Base-by-base conservation (phyloP, 1,140 invertebrate genomes). In the Samia ricini region DNA sequence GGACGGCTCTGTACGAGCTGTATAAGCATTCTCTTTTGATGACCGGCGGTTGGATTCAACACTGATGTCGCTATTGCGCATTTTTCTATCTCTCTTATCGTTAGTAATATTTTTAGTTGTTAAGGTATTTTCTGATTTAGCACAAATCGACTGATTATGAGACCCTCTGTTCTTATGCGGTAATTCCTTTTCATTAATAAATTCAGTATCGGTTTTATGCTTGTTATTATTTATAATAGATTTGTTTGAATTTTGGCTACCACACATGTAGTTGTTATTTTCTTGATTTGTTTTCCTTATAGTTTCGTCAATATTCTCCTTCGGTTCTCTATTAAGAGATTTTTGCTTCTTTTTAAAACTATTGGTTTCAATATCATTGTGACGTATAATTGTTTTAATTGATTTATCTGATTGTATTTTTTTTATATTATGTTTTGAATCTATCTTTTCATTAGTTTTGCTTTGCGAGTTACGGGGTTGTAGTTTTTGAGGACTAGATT, bases 171-270 rank as follows among this genome's bases (percentile, higher is more conserved):
- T 12, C n/a, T 42, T 42, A 15, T 42, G 33, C 33, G 4, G 8
- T 42, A 42, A 42, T 42, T 42, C 33, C 15, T 42, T 42, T 42
- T 42, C 33, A 15, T 22, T 10, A 10, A 19, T 12, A 24, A 22
- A 18, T 5, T 23, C 19, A 5, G 23, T n/a, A 7, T 55, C 52
- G 15, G 21, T 24, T 55, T 23, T 55, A 1, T 42, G 10, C 33
- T 55, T 24, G 22, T 55, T 55, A 15, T 55, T 24, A n/a, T n/a
- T n/a, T n/a, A n/a, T n/a, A 2, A n/a, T 55, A 2, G 52, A 55
- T 24, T 24, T 55, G n/a, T 55, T 55, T 55, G 24, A 23, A 4
- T 55, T 55, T 55, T 24, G 52, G 18, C 52, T 55, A 12, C 21
- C 24, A 55, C 22, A 42, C 15, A 15, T 15, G 15, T 7, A 42